Percentiles rank a stretch among this genome's conserved stretches.
These are phyloP conservation scores for Kuschelorhynchus macadamiae DNA, from an alignment of 2,888 invertebrate genomes.

Conservation along the genomic window DNA sequence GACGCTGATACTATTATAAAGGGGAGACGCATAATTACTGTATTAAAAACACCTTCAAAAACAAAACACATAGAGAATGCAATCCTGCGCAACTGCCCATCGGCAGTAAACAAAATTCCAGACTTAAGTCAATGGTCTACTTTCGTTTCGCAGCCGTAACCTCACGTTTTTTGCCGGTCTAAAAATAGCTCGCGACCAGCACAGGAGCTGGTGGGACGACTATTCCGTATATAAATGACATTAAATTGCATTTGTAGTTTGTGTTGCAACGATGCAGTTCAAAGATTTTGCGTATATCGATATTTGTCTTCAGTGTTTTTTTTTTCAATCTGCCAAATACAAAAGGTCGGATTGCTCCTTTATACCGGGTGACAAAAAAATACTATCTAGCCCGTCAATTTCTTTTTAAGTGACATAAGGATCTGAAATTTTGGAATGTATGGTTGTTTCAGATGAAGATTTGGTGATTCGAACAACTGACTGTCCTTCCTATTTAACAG, in stretches of 20 bases:
- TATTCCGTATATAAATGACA: constrained; percentile 3
- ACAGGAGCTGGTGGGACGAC: background rate
- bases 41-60: background rate
- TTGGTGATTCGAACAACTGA: no score
- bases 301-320: background rate
- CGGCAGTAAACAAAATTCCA: constrained; percentile 45
- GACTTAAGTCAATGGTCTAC: constrained; percentile 42
- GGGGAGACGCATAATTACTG: background rate
- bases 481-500: no score
- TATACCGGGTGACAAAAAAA: no score
- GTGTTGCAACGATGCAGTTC: no score
- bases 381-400: no score
- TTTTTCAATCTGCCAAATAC: no score
- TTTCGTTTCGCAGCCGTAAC: constrained; percentile 33
- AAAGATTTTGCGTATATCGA: no score
- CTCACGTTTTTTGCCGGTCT: constrained; percentile 18
- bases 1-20: background rate
- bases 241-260: background rate
- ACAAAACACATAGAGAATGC: background rate
- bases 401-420: no score
- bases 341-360: no score
- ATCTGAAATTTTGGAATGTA: no score
- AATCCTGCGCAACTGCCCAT: background rate
- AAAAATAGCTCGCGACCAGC: constrained; percentile 35
- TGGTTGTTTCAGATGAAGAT: no score